Evolutionary conservation across 1,140 invertebrate genomes (phyloP).

Genomic region (Archivesica marissinica): DNA sequence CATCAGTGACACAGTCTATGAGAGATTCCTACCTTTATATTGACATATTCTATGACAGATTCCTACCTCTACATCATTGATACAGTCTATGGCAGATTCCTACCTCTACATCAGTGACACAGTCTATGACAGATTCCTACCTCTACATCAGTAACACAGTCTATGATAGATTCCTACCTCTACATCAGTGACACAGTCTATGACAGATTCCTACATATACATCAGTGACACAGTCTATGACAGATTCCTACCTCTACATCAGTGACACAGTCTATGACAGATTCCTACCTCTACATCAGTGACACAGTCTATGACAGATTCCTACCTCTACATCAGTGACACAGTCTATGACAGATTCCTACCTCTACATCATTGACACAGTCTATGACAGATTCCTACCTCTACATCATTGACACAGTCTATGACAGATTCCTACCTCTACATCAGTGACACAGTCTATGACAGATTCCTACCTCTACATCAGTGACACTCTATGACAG

Average conservation of each 20-base stretch:
- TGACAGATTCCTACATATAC: constrained; percentile 73
- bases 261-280: constrained; percentile 76
- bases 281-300: constrained; percentile 69
- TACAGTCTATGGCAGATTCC: constrained; percentile 74
- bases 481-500: constrained; percentile 76
- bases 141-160: constrained; percentile 74
- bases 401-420: constrained; percentile 73
- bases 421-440: constrained; percentile 74
- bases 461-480: constrained; percentile 72
- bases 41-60: constrained; percentile 75
- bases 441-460: constrained; percentile 75
- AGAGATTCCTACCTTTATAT: constrained; percentile 73
- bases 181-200: constrained; percentile 73
- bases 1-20: constrained; percentile 74
- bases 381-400: constrained; percentile 73
- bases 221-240: constrained; percentile 76
- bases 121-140: constrained; percentile 75
- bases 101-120: constrained; percentile 75
- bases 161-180: constrained; percentile 75
- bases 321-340: constrained; percentile 74
- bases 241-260: constrained; percentile 72
- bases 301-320: constrained; percentile 75
- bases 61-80: constrained; percentile 72
- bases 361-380: constrained; percentile 76
- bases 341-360: constrained; percentile 72